Evolutionary conservation across 2,113 vertebrate species (phyloP).

Genomic region (Bubo blakistoni): DNA sequence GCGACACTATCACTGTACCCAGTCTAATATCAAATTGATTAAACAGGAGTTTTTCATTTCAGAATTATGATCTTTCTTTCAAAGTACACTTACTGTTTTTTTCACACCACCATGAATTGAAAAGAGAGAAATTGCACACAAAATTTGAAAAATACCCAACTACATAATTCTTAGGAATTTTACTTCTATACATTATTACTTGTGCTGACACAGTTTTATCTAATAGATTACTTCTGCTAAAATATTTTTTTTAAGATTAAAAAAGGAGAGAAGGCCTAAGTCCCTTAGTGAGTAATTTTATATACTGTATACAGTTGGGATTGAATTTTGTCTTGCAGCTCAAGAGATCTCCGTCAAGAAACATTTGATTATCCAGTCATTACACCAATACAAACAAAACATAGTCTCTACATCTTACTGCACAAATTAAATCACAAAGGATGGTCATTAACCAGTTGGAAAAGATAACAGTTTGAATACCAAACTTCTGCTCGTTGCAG

Average conservation of each 20-base stretch:
- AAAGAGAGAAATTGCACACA: background rate
- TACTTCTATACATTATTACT: background rate
- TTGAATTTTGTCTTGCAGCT: background rate
- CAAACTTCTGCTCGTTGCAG: background rate
- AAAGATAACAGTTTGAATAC: background rate
- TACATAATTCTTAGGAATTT: background rate
- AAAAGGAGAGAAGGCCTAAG: background rate
- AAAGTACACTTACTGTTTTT: background rate
- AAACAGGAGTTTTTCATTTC: background rate
- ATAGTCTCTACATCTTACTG: background rate
- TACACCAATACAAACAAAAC: background rate
- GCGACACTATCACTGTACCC: background rate
- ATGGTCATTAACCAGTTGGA: background rate
- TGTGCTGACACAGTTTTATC: background rate
- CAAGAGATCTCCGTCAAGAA: background rate
- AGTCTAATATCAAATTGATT: background rate
- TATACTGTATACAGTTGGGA: background rate
- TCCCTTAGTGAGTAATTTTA: background rate
- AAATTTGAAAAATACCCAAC: background rate
- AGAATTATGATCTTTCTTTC: background rate
- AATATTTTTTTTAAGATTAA: background rate
- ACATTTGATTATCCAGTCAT: conserved; percentile 11
- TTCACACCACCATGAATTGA: background rate
- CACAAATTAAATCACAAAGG: background rate
- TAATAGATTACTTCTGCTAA: background rate